Conservation (phyloP, 2,888 invertebrate genomes). For the Pyrrhia umbra region DNA sequence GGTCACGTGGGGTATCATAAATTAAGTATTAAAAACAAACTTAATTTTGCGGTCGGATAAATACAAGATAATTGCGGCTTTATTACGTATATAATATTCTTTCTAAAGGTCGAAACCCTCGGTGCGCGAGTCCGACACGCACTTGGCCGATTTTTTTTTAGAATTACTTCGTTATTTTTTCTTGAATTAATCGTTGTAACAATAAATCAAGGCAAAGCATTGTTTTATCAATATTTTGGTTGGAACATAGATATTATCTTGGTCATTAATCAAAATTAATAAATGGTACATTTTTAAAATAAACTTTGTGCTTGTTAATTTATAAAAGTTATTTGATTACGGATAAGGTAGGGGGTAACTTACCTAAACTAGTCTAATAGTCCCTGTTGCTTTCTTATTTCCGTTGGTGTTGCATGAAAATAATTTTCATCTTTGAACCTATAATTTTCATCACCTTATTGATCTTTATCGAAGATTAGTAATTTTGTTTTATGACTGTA, state of each 20-base stretch:
- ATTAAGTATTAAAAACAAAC: too few relatives aligned
- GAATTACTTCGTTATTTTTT: neutral
- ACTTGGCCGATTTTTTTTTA: too few relatives aligned
- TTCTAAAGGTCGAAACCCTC: too few relatives aligned
- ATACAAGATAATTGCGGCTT: too few relatives aligned
- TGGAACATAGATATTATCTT: neutral
- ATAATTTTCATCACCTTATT: constrained; percentile 2
- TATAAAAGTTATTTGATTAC: neutral
- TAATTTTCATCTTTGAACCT: neutral
- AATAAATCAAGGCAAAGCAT: neutral
- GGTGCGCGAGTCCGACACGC: too few relatives aligned
- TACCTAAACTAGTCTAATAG: neutral
- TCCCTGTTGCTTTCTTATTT: neutral
- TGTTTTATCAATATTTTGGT: neutral
- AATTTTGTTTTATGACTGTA: constrained; percentile 1
- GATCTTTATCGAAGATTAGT: neutral
- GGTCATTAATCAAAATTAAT: neutral
- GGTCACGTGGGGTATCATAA: too few relatives aligned
- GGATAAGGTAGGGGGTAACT: neutral
- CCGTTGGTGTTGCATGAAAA: neutral
- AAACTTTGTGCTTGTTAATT: neutral
- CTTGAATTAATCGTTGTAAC: neutral
- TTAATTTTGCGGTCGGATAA: too few relatives aligned
- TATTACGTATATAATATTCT: too few relatives aligned
- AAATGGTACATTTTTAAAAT: neutral